Conservation (phyloP, 2,888 invertebrate genomes). For the Microplitis deprimator region DNA sequence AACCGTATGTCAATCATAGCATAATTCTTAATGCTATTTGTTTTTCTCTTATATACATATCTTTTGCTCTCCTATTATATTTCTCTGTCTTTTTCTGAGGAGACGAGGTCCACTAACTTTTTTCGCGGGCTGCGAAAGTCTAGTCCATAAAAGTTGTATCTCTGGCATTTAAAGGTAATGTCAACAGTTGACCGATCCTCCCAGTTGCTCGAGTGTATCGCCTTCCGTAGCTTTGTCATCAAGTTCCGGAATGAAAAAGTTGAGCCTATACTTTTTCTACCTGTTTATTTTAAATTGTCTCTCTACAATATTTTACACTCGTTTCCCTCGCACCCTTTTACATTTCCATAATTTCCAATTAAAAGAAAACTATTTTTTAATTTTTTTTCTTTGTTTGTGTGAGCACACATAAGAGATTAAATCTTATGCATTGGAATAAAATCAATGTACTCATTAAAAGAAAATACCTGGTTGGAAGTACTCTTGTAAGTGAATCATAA, state of each 20-base stretch:
- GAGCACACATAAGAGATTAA: not conserved
- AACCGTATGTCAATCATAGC: not conserved
- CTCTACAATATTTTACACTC: constrained; percentile 5
- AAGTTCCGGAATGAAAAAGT: constrained; percentile 64
- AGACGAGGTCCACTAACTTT: constrained; percentile 70
- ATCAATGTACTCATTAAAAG: not conserved
- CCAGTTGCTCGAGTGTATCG: constrained; percentile 70
- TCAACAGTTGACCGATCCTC: constrained; percentile 54
- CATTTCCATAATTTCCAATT: constrained; percentile 17
- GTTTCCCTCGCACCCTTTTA: not conserved
- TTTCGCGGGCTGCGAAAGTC: constrained; percentile 55
- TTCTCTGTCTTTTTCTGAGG: constrained; percentile 56
- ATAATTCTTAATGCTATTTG: not conserved
- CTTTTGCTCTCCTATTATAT: not conserved
- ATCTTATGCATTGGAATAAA: not conserved
- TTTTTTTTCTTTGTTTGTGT: not conserved
- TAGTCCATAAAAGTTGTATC: constrained; percentile 50
- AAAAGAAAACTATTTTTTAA: constrained; percentile 7
- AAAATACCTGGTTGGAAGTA: not conserved
- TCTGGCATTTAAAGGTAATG: constrained; percentile 46
- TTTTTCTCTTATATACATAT: not conserved
- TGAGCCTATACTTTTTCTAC: constrained; percentile 43
- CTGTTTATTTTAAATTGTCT: constrained; percentile 20
- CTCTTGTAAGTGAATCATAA: not conserved
- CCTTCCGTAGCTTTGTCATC: constrained; percentile 71